Percentiles rank a stretch among this genome's conserved stretches.
Conservation (phyloP, 35 echinoderm and acorn worm genomes). For the Stichopus chloronotus region DNA sequence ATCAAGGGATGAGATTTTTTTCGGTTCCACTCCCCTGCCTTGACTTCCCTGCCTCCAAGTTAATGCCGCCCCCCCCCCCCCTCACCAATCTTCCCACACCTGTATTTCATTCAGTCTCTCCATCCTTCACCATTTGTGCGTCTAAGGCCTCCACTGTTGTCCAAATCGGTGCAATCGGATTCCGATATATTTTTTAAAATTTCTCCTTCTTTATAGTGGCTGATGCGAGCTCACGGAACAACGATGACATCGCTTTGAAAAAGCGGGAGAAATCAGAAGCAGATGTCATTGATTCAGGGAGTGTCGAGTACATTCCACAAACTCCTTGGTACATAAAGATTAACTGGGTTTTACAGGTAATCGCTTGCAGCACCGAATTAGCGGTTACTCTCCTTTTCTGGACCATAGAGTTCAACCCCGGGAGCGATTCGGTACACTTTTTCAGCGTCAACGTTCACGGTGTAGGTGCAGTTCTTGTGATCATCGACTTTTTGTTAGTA, state of each 20-base stretch:
- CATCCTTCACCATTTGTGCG: too few relatives aligned
- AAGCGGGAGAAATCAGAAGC: background rate
- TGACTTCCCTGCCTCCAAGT: too few relatives aligned
- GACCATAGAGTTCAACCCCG: conserved; percentile 70
- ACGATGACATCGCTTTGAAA: conserved; percentile 24
- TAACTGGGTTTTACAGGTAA: conserved; percentile 67
- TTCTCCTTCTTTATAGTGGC: background rate
- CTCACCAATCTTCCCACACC: too few relatives aligned
- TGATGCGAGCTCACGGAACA: background rate
- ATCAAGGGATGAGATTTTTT: too few relatives aligned
- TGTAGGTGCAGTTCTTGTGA: conserved; percentile 54
- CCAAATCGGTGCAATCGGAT: too few relatives aligned
- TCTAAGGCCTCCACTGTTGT: too few relatives aligned
- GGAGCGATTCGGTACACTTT: conserved; percentile 24
- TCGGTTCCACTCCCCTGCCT: too few relatives aligned
- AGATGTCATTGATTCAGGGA: background rate
- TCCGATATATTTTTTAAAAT: background rate
- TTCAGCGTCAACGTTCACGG: conserved; percentile 79
- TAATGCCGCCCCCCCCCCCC: too few relatives aligned
- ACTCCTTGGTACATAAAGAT: conserved; percentile 81
- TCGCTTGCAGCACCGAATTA: conserved; percentile 44
- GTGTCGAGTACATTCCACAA: background rate
- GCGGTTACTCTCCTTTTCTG: conserved; percentile 72
- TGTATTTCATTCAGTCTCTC: too few relatives aligned
- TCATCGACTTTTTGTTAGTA: conserved; percentile 64